These are phyloP conservation scores for Nomada ferruginata DNA, from an alignment of 2,888 invertebrate species.

Conservation along the genomic window DNA sequence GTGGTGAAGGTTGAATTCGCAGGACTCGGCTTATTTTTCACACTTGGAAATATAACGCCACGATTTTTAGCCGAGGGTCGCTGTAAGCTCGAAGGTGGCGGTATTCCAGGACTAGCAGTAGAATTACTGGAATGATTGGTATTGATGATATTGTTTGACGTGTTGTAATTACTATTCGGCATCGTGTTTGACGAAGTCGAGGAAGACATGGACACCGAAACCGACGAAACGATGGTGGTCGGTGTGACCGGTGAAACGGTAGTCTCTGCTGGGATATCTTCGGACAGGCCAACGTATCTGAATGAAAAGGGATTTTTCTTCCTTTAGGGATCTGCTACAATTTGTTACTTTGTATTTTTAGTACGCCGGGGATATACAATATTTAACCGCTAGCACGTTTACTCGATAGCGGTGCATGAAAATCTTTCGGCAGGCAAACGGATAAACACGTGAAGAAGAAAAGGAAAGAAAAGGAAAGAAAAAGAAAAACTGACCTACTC, in stretches of 20 bases:
- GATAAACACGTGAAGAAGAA: background rate
- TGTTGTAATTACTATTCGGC: conserved; percentile 28
- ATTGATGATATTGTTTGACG: conserved; percentile 31
- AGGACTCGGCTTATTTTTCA: conserved; percentile 94
- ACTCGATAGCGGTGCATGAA: background rate
- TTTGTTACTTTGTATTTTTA: background rate
- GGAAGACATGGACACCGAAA: conserved; percentile 74
- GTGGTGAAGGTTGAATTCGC: conserved; percentile 93
- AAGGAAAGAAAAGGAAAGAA: too few species aligned
- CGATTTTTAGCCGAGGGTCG: conserved; percentile 88
- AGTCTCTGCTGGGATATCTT: conserved; percentile 77
- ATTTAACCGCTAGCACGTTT: too few species aligned
- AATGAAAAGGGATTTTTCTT: background rate
- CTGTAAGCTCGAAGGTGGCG: conserved; percentile 76
- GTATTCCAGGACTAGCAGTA: conserved; percentile 59
- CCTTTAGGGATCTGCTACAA: too few species aligned
- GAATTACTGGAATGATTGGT: conserved; percentile 26
- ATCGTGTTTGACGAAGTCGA: conserved; percentile 70
- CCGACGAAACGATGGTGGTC: conserved; percentile 51
- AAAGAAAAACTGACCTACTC: conserved; percentile 86
- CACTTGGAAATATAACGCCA: conserved; percentile 95
- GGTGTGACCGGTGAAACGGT: conserved; percentile 66
- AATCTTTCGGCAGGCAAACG: background rate
- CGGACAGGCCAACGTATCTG: conserved; percentile 77
- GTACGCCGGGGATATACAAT: too few species aligned